Evolutionary conservation across 1,140 invertebrate genomes (phyloP), one percentile per base, ranked within the genome.

Genomic region (Colletes gigas): DNA sequence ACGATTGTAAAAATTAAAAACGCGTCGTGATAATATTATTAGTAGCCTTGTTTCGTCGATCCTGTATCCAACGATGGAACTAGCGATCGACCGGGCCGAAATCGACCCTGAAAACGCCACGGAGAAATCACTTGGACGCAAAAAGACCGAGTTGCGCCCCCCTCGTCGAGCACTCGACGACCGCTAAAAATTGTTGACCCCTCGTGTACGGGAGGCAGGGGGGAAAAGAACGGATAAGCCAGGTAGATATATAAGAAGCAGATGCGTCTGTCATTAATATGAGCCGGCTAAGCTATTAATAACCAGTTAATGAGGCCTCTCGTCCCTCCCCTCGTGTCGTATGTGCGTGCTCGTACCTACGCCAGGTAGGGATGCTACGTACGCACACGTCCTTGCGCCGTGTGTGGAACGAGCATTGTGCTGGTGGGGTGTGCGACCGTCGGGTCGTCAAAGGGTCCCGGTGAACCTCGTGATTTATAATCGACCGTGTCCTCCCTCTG

Each of bases 181-280:
- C 63, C 63, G 72, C 54, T 77, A 86, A 83, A 86, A 86, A 86
- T 83, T 74, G 59, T 83, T 85, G 81, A 85, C 67, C 55, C 76
- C 55, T 68, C 50, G 10, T 54, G 10, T 30, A 30, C 44, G 30
- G 30, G 57, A 79, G 72, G 30, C 39, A 63, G 52, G 60, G 52
- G 70, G 50, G 66, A 15, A 15, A 30, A 44, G 69, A 66, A n/a
- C 17, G 60, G 44, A 83, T 84, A 83, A 73, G 85, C 72, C 85
- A 83, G 83, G 84, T 83, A 87, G 86, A 89, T 89, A 85, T 90
- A 88, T 89, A 89, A 90, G 82, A 88, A 90, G 87, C 84, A 89
- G 86, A 91, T 81, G 78, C 84, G 87, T 89, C 83, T 88, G 86
- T 92, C 91, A 92, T 92, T 92, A 92, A 92, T 92, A 91, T 92